phyloP scores from a whole-genome alignment of 2,888 invertebrate species.

The Rhingia rostrata region DNA sequence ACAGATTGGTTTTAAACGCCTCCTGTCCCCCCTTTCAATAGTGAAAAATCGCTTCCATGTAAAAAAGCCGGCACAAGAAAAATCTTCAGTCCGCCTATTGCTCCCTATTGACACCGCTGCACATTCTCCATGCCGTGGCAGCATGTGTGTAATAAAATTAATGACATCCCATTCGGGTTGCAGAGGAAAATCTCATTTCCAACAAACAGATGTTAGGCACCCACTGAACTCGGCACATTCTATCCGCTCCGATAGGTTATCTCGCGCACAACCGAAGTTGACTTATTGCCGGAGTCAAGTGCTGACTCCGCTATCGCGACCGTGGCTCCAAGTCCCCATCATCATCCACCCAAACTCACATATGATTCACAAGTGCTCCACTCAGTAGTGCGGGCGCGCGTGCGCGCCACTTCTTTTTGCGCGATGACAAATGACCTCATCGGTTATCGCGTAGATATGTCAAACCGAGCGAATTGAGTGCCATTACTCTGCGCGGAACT shows the following conservation, averaged over 20 bases:
- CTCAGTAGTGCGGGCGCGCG: not conserved
- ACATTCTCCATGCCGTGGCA: not conserved
- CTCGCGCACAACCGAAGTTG: constrained; percentile 54
- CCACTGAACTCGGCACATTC: constrained; percentile 65
- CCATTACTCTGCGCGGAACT: constrained; percentile 45
- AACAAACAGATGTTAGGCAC: constrained; percentile 62
- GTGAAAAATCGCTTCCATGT: too few relatives aligned
- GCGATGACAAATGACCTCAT: constrained; percentile 68
- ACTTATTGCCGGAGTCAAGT: constrained; percentile 72
- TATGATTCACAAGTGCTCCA: constrained; percentile 36
- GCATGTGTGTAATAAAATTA: constrained; percentile 49
- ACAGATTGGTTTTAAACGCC: too few relatives aligned
- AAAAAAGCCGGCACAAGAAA: too few relatives aligned
- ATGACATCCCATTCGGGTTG: constrained; percentile 50
- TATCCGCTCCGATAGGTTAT: constrained; percentile 56
- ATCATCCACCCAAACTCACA: constrained; percentile 8
- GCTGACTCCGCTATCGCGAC: constrained; percentile 61
- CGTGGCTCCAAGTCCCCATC: not conserved
- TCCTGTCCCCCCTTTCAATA: too few relatives aligned
- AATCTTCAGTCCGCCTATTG: not conserved
- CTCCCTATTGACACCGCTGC: constrained; percentile 17
- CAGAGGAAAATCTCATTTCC: constrained; percentile 55
- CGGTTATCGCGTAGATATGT: constrained; percentile 67
- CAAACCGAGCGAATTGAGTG: constrained; percentile 54
- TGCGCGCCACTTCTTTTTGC: constrained; percentile 32